Evolutionary conservation across 2,113 vertebrate genomes (phyloP).

Genomic region (Hippocampus zosterae): DNA sequence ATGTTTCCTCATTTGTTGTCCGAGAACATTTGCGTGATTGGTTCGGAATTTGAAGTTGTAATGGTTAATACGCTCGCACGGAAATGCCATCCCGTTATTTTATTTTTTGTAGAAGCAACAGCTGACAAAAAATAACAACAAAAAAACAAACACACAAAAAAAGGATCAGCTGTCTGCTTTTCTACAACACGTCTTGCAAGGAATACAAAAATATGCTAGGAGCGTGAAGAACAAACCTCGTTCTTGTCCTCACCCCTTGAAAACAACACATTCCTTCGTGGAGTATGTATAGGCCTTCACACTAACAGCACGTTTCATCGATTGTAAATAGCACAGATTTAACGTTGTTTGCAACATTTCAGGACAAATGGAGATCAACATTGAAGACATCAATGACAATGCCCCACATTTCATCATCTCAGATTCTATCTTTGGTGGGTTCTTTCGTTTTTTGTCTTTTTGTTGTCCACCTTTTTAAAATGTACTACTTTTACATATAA

Average conservation of each 20-base stretch:
- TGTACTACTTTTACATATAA: not conserved
- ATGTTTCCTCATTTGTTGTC: not conserved
- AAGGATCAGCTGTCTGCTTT: not conserved
- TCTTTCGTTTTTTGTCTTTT: not conserved
- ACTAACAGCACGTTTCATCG: not conserved
- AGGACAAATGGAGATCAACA: slow-evolving; percentile 75
- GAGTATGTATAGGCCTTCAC: not conserved
- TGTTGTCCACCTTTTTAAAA: not conserved
- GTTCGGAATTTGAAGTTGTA: not conserved
- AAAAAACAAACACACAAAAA: no score
- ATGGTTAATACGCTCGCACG: not conserved
- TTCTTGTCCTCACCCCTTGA: not conserved
- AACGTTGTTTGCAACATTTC: slow-evolving; percentile 8
- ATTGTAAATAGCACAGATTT: not conserved
- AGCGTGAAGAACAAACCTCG: not conserved
- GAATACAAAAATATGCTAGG: not conserved
- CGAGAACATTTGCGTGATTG: not conserved
- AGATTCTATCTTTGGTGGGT: slow-evolving; percentile 76
- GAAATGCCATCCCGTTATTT: not conserved
- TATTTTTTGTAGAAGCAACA: not conserved
- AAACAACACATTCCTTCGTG: not conserved
- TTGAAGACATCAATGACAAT: slow-evolving; percentile 87
- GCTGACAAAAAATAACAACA: not conserved
- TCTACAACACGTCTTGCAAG: no score
- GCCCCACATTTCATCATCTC: slow-evolving; percentile 70